These are phyloP conservation scores for Phylloscopus trochilus DNA, from an alignment of 2,113 vertebrate species.

Conservation along the genomic window DNA sequence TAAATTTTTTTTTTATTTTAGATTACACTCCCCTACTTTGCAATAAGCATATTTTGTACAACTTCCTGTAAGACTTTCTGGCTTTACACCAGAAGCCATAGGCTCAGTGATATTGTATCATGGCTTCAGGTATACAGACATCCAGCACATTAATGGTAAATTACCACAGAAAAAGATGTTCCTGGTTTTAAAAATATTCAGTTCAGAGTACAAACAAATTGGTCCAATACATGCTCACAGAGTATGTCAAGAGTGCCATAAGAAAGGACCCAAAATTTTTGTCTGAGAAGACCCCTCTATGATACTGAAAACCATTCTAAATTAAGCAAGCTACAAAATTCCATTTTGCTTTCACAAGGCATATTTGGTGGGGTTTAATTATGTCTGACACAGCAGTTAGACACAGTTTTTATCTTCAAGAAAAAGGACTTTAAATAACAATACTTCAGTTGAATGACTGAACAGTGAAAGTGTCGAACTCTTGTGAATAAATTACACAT, in stretches of 20 bases:
- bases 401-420: not conserved
- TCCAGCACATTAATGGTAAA: not conserved
- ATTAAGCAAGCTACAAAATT: not conserved
- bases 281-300: not conserved
- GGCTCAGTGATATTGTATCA: not conserved
- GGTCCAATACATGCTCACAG: fast-evolving
- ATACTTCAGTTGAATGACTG: not conserved
- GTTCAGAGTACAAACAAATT: not conserved
- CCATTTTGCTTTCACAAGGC: not conserved
- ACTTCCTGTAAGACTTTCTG: not conserved
- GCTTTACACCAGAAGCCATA: not conserved
- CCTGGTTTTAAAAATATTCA: not conserved
- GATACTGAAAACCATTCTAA: not conserved
- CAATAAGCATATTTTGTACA: not conserved
- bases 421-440: not conserved
- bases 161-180: not conserved
- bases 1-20: not conserved
- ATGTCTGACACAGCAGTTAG: not conserved
- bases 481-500: not conserved
- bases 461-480: not conserved
- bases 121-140: not conserved
- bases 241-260: not conserved
- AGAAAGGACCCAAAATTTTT: not conserved
- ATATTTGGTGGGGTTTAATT: not conserved
- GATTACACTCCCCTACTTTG: not conserved